Base-by-base conservation (phyloP, 2,113 vertebrate genomes). In the Phyllopteryx taeniolatus region DNA sequence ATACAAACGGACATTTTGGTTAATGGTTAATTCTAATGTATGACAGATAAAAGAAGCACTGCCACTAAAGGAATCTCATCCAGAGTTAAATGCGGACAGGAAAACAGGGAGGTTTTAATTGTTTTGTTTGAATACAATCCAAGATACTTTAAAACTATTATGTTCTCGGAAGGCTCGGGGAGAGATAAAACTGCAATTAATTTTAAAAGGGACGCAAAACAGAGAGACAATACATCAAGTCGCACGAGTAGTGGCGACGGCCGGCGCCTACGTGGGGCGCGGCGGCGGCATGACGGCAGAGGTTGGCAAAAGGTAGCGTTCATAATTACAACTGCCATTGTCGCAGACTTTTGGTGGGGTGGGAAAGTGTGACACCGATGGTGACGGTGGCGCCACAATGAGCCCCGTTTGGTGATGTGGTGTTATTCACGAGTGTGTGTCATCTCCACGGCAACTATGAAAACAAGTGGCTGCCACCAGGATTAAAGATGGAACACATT, bases 111-210 rank as follows among this genome's bases (percentile, higher is more conserved):
- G 72, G 68, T 75, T 89, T 86, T 86, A 83, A 88, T 88, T 86
- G 82, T 88, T 87, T 88, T 83, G 74, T 86, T 86, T 79, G 77
- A 90, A 88, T 79, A 81, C 75, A 87, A 89, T 75, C 74, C 80
- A 86, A 74, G 83, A 82, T 86, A 83, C 81, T 86, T 89, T 89
- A 81, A 82, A 72, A 85, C 85, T 85, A 81, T 83, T 86, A 82
- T 82, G 80, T 83, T 85, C 77, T 84, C 80, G 42, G 80, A 68
- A 72, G 81, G 75, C 76, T 56, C 33, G 67, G 47, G 63, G 53
- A 72, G 81, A 87, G 86, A 92, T 90, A 89, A 90, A 87, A 90
- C 81, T 83, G 85, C 88, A 91, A 91, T 91, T 91, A 91, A 91
- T 91, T 92, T 88, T 76, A 81, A 87, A 83, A 79, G 79, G 67